Percentiles rank a stretch among this genome's conserved stretches.
Evolutionary conservation across 2,888 invertebrate species (phyloP).

Genomic region (Noctua janthe): DNA sequence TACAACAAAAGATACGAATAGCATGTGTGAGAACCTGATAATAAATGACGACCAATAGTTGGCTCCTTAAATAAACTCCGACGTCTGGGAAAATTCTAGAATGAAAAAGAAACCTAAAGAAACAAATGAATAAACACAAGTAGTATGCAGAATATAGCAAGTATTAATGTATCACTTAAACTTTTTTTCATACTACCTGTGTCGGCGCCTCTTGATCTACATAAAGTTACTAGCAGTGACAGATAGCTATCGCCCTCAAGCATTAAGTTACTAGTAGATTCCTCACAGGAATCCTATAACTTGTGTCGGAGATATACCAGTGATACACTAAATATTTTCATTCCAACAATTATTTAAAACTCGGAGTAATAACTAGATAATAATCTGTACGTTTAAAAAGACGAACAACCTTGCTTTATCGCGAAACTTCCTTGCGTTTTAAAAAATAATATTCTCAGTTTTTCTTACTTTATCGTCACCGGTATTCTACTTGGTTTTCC

Average conservation of each 20-base stretch:
- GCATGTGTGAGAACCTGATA: no score
- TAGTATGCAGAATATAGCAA: constrained; percentile 39
- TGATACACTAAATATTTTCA: constrained; percentile 57
- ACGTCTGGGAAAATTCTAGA: constrained; percentile 20
- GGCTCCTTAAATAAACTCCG: constrained; percentile 31
- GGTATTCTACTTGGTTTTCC: constrained; percentile 26
- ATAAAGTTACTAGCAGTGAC: constrained; percentile 58
- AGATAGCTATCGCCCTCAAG: constrained; percentile 62
- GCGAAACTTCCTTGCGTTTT: constrained; percentile 32
- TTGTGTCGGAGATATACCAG: constrained; percentile 57
- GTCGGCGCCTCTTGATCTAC: constrained; percentile 64
- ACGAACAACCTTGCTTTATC: constrained; percentile 37
- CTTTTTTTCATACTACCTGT: constrained; percentile 48
- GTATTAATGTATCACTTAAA: constrained; percentile 64
- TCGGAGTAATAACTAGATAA: constrained; percentile 50
- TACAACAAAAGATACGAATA: neutral
- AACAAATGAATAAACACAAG: constrained; percentile 34
- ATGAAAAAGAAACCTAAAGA: constrained; percentile 18
- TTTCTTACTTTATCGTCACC: constrained; percentile 11
- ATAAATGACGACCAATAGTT: neutral
- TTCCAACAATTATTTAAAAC: constrained; percentile 60
- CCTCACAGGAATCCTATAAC: constrained; percentile 42
- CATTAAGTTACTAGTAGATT: constrained; percentile 62
- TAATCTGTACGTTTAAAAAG: constrained; percentile 48
- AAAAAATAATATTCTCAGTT: constrained; percentile 25